A percentile compares a stretch with the other conserved stretches of the same genome.
Conservation (phyloP, 2,113 vertebrate genomes). For the Limanda limanda region DNA sequence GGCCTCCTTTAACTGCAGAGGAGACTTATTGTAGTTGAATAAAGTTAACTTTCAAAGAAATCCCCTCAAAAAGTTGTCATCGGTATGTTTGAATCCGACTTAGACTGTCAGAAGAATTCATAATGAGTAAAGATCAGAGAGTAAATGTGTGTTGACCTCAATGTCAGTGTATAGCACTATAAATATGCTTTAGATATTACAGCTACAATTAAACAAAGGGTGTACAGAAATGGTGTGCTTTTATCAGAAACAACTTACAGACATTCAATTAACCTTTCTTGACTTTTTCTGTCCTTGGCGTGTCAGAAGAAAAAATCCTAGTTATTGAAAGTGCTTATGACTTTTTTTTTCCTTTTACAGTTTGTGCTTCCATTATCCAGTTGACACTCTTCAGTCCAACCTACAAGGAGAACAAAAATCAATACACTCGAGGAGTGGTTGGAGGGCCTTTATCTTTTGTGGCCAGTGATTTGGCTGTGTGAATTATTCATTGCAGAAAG, state of each 20-base stretch:
- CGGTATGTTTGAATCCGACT: background rate
- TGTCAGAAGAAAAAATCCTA: constrained; percentile 19
- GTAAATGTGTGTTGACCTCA: background rate
- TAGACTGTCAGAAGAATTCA: background rate
- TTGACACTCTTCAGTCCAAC: constrained; percentile 77
- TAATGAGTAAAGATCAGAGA: background rate
- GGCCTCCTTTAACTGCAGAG: no score
- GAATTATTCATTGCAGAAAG: constrained; percentile 92
- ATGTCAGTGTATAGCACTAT: background rate
- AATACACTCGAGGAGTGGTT: constrained; percentile 87
- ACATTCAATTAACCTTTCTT: constrained; percentile 12
- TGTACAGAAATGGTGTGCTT: background rate
- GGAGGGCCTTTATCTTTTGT: constrained; percentile 88
- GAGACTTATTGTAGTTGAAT: no score
- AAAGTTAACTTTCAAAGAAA: no score
- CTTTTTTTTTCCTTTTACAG: constrained; percentile 41
- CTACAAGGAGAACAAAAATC: constrained; percentile 84
- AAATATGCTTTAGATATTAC: background rate
- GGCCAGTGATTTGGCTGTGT: constrained; percentile 88
- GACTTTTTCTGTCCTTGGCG: constrained; percentile 56
- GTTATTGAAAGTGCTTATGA: constrained; percentile 59
- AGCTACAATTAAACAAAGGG: background rate
- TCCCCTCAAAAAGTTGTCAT: no score
- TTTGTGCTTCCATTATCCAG: constrained; percentile 72
- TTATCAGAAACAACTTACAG: background rate